These are phyloP conservation scores for Eremophila alpestris DNA, from an alignment of 2,797 vertebrate species.

Conservation along the genomic window DNA sequence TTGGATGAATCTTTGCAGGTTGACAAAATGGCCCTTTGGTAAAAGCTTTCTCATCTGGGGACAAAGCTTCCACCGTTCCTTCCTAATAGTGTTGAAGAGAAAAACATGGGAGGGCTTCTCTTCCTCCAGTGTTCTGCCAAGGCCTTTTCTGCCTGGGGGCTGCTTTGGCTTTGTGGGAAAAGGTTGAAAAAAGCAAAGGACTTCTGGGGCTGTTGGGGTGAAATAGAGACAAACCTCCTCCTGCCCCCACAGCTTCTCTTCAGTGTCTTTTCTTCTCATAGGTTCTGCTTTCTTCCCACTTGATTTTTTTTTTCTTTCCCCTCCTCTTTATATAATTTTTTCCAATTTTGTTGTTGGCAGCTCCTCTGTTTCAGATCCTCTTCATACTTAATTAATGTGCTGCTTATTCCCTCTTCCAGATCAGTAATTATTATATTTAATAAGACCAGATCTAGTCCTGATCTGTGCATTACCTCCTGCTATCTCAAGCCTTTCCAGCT, in stretches of 20 bases:
- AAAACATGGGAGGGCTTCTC: not conserved
- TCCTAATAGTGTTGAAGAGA: not conserved
- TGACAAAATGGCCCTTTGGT: not conserved
- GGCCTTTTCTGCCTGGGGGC: not conserved
- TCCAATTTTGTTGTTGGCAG: not conserved
- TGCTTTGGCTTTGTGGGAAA: not conserved
- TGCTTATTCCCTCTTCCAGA: constrained; percentile 38
- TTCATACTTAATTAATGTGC: constrained; percentile 36
- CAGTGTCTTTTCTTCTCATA: not conserved
- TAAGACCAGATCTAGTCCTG: not conserved
- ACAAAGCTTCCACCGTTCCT: not conserved
- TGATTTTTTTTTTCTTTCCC: not conserved
- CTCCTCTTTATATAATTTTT: not conserved
- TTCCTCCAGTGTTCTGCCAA: not conserved
- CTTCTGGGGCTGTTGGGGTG: not conserved
- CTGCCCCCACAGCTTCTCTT: not conserved
- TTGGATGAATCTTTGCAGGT: not conserved
- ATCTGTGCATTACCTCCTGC: not conserved
- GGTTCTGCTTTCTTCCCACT: not conserved
- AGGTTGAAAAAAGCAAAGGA: not conserved
- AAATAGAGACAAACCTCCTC: not conserved
- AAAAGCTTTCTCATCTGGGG: not conserved
- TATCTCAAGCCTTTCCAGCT: not conserved
- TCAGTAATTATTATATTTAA: constrained; percentile 6
- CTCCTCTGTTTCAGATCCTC: constrained; percentile 16